These are phyloP conservation scores for Mechanitis mazaeus DNA, from an alignment of 2,888 invertebrate species.

Conservation along the genomic window DNA sequence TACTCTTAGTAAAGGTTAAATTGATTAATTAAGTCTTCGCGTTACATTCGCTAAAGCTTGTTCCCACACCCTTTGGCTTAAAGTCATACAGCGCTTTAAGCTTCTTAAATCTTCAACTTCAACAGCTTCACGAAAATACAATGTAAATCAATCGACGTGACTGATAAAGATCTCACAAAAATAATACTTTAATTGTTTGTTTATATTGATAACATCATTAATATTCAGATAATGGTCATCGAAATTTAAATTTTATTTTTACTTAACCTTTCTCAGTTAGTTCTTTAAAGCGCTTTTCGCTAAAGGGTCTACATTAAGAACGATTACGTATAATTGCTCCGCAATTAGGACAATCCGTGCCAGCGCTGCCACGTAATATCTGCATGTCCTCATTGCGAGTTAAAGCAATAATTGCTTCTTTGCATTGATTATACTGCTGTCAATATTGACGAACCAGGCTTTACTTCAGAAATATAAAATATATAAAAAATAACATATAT, in stretches of 20 bases:
- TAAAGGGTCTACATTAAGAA: constrained; percentile 35
- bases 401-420: constrained; percentile 57
- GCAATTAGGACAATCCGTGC: constrained; percentile 56
- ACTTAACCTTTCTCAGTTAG: too few species aligned
- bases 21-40: constrained; percentile 47
- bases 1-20: constrained; percentile 40
- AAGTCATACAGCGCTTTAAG: constrained; percentile 37
- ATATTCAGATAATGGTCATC: too few species aligned
- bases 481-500: too few species aligned
- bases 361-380: constrained; percentile 50
- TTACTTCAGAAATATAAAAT: background rate
- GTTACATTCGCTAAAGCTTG: constrained; percentile 30
- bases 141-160: background rate
- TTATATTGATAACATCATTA: too few species aligned
- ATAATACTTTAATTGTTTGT: too few species aligned
- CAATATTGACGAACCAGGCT: constrained; percentile 10
- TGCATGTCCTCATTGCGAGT: constrained; percentile 59
- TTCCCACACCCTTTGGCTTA: constrained; percentile 46
- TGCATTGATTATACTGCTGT: constrained; percentile 48
- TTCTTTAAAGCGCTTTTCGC: constrained; percentile 43
- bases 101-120: background rate
- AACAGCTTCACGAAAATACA: background rate
- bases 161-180: background rate
- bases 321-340: constrained; percentile 57
- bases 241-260: too few species aligned